Conservation (phyloP, 2,888 invertebrate genomes). For the Busseola fusca region DNA sequence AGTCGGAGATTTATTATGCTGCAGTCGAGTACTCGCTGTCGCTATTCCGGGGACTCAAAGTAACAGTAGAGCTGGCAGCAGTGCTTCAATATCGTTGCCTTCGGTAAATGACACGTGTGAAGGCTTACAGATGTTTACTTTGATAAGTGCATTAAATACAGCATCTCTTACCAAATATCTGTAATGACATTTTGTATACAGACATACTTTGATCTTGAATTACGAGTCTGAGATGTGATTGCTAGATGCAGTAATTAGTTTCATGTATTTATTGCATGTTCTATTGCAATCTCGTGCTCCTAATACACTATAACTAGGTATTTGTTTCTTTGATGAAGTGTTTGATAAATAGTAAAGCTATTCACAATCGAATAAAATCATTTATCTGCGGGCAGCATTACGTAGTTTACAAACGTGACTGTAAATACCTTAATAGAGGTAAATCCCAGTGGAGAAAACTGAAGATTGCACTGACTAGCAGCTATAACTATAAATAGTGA, state of each 20-base stretch:
- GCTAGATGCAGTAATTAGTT: slow-evolving; percentile 33
- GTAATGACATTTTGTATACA: no score
- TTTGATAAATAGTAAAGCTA: slow-evolving; percentile 14
- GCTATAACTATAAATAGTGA: slow-evolving; percentile 3
- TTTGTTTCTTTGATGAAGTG: slow-evolving; percentile 16
- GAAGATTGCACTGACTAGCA: not conserved
- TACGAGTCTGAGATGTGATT: slow-evolving; percentile 31
- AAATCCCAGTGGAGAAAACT: not conserved
- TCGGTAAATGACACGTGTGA: slow-evolving; percentile 11
- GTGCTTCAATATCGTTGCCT: slow-evolving; percentile 15
- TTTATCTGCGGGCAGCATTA: not conserved
- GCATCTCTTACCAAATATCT: slow-evolving; percentile 13
- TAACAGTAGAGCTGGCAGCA: not conserved
- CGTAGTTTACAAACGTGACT: not conserved
- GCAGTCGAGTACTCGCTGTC: not conserved
- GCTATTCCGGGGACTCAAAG: slow-evolving; percentile 13
- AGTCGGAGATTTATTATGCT: not conserved
- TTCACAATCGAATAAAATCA: not conserved
- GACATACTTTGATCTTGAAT: slow-evolving; percentile 22
- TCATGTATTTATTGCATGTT: slow-evolving; percentile 31
- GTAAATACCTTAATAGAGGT: not conserved
- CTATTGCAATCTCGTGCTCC: slow-evolving; percentile 17
- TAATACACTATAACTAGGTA: slow-evolving; percentile 13
- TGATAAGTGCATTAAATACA: slow-evolving; percentile 10
- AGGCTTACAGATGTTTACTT: slow-evolving; percentile 5